Percentiles rank a stretch among this genome's conserved stretches.
These are phyloP conservation scores for Heterohyrax brucei DNA, from an alignment of 2,797 vertebrate genomes.

Conservation along the genomic window DNA sequence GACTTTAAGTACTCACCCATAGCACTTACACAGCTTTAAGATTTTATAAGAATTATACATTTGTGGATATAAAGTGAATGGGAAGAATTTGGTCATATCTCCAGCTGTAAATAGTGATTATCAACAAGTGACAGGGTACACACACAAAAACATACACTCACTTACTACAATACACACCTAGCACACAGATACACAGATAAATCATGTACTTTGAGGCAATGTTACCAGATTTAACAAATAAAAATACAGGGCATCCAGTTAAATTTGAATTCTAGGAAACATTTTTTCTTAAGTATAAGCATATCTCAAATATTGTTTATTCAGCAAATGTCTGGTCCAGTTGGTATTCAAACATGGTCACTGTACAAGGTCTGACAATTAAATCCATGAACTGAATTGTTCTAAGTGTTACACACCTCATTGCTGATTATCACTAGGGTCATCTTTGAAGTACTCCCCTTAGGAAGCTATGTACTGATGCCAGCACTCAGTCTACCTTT, in stretches of 20 bases:
- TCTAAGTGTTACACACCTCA: too few relatives aligned
- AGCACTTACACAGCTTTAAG: neutral
- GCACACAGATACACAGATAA: neutral
- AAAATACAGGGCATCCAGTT: neutral
- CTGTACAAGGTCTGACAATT: too few relatives aligned
- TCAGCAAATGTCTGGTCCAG: neutral
- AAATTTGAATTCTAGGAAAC: slow-evolving; percentile 8
- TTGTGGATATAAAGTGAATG: neutral
- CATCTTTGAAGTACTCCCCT: too few relatives aligned
- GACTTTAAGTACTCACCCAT: neutral
- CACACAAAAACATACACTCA: neutral
- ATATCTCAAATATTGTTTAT: neutral
- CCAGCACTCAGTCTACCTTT: too few relatives aligned
- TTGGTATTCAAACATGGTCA: neutral
- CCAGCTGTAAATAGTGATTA: neutral
- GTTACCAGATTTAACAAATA: neutral
- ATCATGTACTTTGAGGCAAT: neutral
- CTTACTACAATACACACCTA: neutral
- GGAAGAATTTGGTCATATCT: neutral
- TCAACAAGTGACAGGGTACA: neutral
- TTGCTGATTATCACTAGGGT: too few relatives aligned
- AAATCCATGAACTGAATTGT: too few relatives aligned
- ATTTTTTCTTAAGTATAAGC: neutral
- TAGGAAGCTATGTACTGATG: too few relatives aligned
- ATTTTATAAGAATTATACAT: slow-evolving; percentile 6